These are phyloP conservation scores for Danaus melanippus DNA, from an alignment of 1,140 invertebrate genomes.

Conservation along the genomic window DNA sequence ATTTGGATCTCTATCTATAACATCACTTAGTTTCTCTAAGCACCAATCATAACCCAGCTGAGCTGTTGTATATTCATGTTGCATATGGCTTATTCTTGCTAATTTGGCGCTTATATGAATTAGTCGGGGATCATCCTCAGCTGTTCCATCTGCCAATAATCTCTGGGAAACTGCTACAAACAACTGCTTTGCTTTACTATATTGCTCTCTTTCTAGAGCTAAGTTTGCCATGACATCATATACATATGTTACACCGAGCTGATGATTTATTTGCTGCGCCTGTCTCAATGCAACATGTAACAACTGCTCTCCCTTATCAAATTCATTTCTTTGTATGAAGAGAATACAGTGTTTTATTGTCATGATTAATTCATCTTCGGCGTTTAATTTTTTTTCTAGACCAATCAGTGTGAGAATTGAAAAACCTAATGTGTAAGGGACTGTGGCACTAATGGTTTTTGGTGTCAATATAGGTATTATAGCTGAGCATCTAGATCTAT, in stretches of 20 bases:
- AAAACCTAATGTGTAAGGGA: constrained; percentile 50
- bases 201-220: constrained; percentile 82
- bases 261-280: constrained; percentile 84
- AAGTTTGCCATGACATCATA: constrained; percentile 94
- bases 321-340: constrained; percentile 82
- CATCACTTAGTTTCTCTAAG: constrained; percentile 77
- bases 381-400: constrained; percentile 69
- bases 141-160: constrained; percentile 78
- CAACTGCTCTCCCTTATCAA: constrained; percentile 86
- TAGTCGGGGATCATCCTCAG: constrained; percentile 82
- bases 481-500: constrained; percentile 8
- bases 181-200: constrained; percentile 86
- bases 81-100: constrained; percentile 79
- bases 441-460: constrained; percentile 19
- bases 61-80: constrained; percentile 77
- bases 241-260: constrained; percentile 86
- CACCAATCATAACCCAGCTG: constrained; percentile 84
- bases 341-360: constrained; percentile 83
- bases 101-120: constrained; percentile 79
- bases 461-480: constrained; percentile 15
- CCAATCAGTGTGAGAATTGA: constrained; percentile 61
- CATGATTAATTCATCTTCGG: constrained; percentile 79
- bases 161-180: constrained; percentile 87
- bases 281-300: constrained; percentile 86
- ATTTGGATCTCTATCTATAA: constrained; percentile 65